A percentile compares a stretch with the other conserved stretches of the same genome.
Conservation (phyloP, 2,113 vertebrate species). For the Sinocyclocheilus rhinocerous region DNA sequence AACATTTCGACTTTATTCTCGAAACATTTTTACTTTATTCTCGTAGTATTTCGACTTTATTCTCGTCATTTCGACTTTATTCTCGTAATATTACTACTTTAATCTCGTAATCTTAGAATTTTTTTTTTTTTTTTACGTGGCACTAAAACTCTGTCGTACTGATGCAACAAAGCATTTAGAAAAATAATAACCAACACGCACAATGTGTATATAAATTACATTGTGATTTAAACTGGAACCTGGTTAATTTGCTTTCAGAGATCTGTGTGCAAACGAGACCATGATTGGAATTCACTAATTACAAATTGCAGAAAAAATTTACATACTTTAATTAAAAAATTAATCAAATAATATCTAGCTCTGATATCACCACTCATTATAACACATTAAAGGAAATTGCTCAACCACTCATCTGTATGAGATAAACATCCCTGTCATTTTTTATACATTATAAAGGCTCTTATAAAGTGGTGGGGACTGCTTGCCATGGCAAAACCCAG, state of each 20-base stretch:
- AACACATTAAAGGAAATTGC: not conserved
- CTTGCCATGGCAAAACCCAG: not conserved
- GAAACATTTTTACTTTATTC: too few relatives aligned
- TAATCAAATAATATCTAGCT: not conserved
- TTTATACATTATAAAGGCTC: not conserved
- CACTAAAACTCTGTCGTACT: not conserved
- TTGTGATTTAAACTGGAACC: too few relatives aligned
- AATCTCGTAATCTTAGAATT: too few relatives aligned
- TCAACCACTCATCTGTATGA: not conserved
- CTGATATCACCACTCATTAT: not conserved
- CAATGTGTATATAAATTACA: too few relatives aligned
- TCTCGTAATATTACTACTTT: too few relatives aligned
- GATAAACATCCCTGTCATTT: not conserved
- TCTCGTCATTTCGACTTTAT: too few relatives aligned
- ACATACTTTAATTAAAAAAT: not conserved
- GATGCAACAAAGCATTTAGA: not conserved
- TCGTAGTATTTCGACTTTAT: too few relatives aligned
- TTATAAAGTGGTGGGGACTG: not conserved
- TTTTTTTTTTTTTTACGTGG: too few relatives aligned
- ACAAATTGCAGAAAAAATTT: not conserved
- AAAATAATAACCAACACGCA: not conserved
- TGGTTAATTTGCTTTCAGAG: too few relatives aligned
- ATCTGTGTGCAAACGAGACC: too few relatives aligned
- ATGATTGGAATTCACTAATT: too few relatives aligned
- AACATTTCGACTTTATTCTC: too few relatives aligned